phyloP scores from a whole-genome alignment of 2,113 vertebrate species.

The Sinosuthora webbiana region DNA sequence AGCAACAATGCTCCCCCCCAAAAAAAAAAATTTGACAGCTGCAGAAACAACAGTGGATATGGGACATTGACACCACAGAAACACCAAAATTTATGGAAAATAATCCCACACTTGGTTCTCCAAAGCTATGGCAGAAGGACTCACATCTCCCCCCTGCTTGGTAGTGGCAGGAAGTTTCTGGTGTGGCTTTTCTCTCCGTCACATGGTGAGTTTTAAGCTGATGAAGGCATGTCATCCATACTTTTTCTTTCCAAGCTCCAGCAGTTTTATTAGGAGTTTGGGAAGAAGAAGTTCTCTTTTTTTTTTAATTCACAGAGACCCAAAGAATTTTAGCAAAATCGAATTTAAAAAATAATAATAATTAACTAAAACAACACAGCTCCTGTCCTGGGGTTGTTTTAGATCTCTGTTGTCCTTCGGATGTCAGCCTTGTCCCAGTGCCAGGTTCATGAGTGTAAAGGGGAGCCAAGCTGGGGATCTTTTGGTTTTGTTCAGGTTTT shows the following conservation, averaged over 20 bases:
- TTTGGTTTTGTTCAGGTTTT: not conserved
- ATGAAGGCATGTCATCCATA: not conserved
- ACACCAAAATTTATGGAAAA: not conserved
- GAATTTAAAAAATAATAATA: not conserved
- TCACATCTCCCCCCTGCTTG: not conserved
- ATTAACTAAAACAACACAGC: not conserved
- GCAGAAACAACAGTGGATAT: not conserved
- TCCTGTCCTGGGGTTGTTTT: not conserved
- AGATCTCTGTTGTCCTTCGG: not conserved
- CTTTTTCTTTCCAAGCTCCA: not conserved
- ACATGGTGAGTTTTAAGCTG: not conserved
- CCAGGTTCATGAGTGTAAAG: not conserved
- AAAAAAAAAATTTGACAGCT: not conserved
- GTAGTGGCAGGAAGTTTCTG: not conserved
- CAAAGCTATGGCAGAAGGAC: not conserved
- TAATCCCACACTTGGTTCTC: accelerated
- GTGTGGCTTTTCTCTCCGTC: not conserved
- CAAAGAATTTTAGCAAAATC: not conserved
- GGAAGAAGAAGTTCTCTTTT: no score
- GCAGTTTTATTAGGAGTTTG: not conserved
- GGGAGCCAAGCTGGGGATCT: not conserved
- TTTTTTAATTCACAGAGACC: not conserved
- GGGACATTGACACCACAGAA: not conserved
- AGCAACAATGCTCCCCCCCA: not conserved
- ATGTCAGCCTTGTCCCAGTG: not conserved